Evolutionary conservation across 2,888 invertebrate genomes (phyloP).

Genomic region (Diarsia mendica): DNA sequence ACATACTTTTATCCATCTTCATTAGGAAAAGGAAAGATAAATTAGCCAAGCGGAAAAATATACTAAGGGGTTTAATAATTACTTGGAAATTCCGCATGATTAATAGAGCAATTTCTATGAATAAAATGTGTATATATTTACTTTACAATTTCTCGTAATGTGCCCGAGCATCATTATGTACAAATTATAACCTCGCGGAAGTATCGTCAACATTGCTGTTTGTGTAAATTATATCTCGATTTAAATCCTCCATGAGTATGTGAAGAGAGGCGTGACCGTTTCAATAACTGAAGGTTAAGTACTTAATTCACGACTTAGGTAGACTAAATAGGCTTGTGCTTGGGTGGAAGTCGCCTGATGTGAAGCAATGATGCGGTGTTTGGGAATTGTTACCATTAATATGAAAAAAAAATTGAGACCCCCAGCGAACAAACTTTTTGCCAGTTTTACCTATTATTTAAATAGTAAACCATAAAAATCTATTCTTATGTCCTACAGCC

Average conservation of each 20-base stretch:
- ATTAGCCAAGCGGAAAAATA: background rate
- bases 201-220: constrained; percentile 17
- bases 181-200: constrained; percentile 41
- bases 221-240: constrained; percentile 20
- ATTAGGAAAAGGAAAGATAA: background rate
- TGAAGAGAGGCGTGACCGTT: too few relatives aligned
- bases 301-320: background rate
- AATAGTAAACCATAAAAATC: too few relatives aligned
- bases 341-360: background rate
- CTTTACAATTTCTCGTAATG: constrained; percentile 31
- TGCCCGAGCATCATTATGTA: constrained; percentile 33
- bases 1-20: background rate
- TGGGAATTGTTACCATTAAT: background rate
- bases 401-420: background rate
- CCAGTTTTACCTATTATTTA: background rate
- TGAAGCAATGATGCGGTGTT: background rate
- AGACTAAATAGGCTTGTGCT: background rate
- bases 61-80: background rate
- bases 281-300: background rate
- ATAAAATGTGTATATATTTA: constrained; percentile 25
- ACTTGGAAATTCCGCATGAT: constrained; percentile 22
- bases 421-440: background rate
- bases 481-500: too few relatives aligned
- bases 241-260: background rate
- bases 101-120: background rate